A percentile compares a stretch with the other conserved stretches of the same genome.
Conservation (phyloP, 2,113 vertebrate species). For the Channa maculata region DNA sequence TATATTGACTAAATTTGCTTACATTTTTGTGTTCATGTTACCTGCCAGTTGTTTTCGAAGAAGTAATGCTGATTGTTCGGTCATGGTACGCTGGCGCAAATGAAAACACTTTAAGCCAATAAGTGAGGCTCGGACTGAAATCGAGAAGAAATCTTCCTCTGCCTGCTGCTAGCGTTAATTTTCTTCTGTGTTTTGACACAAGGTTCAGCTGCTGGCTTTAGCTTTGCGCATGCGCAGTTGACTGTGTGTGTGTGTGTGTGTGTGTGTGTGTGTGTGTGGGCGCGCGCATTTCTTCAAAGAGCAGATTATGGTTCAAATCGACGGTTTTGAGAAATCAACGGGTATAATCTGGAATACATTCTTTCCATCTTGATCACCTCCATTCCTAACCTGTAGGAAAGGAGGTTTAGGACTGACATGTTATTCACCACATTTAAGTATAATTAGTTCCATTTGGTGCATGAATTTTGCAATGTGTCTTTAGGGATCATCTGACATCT, state of each 20-base stretch:
- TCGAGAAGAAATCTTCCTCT: slow-evolving; percentile 24
- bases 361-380: background rate
- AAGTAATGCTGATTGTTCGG: slow-evolving; percentile 84
- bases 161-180: slow-evolving; percentile 40
- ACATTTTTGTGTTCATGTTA: slow-evolving; percentile 40
- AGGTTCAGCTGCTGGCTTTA: slow-evolving; percentile 61
- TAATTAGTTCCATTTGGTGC: background rate
- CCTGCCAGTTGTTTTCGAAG: slow-evolving; percentile 87
- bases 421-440: background rate
- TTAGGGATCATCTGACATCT: no score
- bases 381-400: no score
- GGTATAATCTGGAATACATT: background rate
- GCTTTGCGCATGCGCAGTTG: slow-evolving; percentile 67
- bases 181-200: slow-evolving; percentile 76
- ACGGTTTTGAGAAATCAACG: background rate
- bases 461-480: no score
- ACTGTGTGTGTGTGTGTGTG: background rate
- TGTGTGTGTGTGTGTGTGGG: no score
- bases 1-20: slow-evolving; percentile 2
- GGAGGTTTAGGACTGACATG: background rate
- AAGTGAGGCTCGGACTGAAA: slow-evolving; percentile 47
- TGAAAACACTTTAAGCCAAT: slow-evolving; percentile 48
- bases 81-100: slow-evolving; percentile 78
- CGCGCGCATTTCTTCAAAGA: background rate
- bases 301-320: background rate